Conservation (phyloP, 2,113 vertebrate genomes). For the Myotis davidii region DNA sequence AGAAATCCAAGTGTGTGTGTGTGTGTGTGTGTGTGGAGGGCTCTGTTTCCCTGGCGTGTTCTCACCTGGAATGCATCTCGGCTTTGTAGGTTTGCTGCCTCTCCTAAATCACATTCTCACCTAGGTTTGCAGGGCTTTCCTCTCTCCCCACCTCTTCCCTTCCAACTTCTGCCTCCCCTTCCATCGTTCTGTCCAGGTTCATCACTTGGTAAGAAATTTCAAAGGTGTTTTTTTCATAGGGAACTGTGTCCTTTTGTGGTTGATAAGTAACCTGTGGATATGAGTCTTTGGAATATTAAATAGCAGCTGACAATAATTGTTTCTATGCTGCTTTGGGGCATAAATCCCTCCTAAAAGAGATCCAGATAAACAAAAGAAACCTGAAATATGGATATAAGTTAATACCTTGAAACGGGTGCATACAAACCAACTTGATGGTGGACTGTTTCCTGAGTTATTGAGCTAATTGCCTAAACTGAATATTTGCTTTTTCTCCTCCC, state of each 20-base stretch:
- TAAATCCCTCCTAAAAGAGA: conserved; percentile 2
- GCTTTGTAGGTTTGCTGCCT: not conserved
- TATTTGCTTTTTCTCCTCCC: not conserved
- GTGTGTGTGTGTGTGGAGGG: not conserved
- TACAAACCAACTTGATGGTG: not conserved
- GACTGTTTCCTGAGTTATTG: not conserved
- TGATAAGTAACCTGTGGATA: conserved; percentile 36
- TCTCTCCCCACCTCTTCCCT: not conserved
- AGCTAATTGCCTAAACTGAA: not conserved
- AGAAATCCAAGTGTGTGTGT: not conserved
- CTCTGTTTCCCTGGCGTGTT: not conserved
- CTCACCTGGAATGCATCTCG: not conserved
- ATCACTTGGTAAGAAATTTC: conserved; percentile 54
- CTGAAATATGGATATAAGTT: not conserved
- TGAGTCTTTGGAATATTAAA: conserved; percentile 19
- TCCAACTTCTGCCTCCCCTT: not conserved
- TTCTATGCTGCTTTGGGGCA: not conserved
- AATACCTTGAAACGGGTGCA: not conserved
- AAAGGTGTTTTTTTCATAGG: not conserved
- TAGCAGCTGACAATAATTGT: conserved; percentile 11
- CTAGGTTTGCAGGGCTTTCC: not conserved
- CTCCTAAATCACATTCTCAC: not conserved
- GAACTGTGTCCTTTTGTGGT: conserved; percentile 33
- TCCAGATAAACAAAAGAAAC: not conserved
- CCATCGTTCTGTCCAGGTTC: not conserved